Percentiles rank a stretch among this genome's conserved stretches.
phyloP scores from a whole-genome alignment of 2,113 vertebrate genomes.

The Bufo gargarizans region DNA sequence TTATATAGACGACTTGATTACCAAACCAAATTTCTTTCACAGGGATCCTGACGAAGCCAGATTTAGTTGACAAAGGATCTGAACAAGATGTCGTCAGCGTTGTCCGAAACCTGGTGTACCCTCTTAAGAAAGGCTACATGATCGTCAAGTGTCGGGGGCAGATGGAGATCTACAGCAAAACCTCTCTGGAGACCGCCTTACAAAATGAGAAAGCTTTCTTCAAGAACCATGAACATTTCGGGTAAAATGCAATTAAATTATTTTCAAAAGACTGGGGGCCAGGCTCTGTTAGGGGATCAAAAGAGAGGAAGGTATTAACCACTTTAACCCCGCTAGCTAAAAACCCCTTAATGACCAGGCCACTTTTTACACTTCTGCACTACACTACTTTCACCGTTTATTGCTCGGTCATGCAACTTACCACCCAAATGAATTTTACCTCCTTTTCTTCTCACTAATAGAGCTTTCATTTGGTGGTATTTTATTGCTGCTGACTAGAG shows the following conservation, averaged over 20 bases:
- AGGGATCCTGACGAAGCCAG: constrained; percentile 91
- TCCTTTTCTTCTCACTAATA: too few species aligned
- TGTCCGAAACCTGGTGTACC: constrained; percentile 74
- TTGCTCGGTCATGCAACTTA: too few species aligned
- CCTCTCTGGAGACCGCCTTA: constrained; percentile 77
- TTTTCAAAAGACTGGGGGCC: background rate
- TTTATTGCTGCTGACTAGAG: too few species aligned
- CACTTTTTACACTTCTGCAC: too few species aligned
- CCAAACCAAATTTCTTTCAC: background rate
- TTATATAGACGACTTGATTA: background rate
- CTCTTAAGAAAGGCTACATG: constrained; percentile 89
- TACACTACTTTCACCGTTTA: too few species aligned
- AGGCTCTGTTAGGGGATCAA: background rate
- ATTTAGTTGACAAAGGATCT: constrained; percentile 85
- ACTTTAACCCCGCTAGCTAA: too few species aligned
- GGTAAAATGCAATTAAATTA: constrained; percentile 64
- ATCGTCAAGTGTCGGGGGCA: constrained; percentile 87
- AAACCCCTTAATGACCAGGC: too few species aligned
- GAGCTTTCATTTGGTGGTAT: too few species aligned
- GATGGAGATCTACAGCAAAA: constrained; percentile 69
- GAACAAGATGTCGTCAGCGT: constrained; percentile 75
- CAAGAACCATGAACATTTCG: constrained; percentile 72
- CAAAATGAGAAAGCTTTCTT: constrained; percentile 83
- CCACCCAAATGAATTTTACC: too few species aligned
- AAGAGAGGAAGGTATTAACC: too few species aligned